Base-by-base conservation (phyloP, 2,888 invertebrate species). In the Proisotoma minuta region DNA sequence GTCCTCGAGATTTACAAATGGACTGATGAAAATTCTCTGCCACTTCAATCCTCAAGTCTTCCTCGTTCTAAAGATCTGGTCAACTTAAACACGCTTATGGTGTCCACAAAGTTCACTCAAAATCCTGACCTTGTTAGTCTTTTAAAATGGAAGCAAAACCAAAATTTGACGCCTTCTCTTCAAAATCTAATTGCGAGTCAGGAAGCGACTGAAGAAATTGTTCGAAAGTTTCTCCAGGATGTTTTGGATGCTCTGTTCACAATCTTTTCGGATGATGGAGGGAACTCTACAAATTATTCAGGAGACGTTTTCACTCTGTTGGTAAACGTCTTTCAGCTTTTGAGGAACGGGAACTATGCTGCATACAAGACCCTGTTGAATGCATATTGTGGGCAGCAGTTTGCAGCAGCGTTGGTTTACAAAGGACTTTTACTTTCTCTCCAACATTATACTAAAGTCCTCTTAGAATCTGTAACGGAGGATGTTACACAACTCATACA, bases 71-170 rank as follows among this genome's bases (percentile, higher is more conserved):
- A 65, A 39, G 62, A 65, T 28, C 29, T 23, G 34, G 43, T 24
- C 10, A 56, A 26, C 27, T 22, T 96, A 10, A 85, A 84, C 74
- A 93, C 95, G 0, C 78, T 91, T 43, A 81, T 97, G 24, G 95
- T 94, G 78, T 96, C 96, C 23, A 96, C 96, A n/a, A 97, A 97
- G 78, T 81, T 96, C 8, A 96, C 97, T 0, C 96, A 96, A 79
- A 96, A 96, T 76, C 88, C 87, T 75, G 94, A 96, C 79, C 81
- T 96, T 28, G 78, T 96, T 65, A 90, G 91, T 3, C 79, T 96
- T 48, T 80, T 97, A 2, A 90, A 94, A 77, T 96, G 96, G 96
- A 89, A 91, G 43, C 66, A 66, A 70, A 87, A 89, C 0, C 87
- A 89, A 26, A 61, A 63, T 29, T 56, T 64, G 47, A 64, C 60